These are phyloP conservation scores for Deilephila elpenor DNA, from an alignment of 2,888 invertebrate species.

Conservation along the genomic window DNA sequence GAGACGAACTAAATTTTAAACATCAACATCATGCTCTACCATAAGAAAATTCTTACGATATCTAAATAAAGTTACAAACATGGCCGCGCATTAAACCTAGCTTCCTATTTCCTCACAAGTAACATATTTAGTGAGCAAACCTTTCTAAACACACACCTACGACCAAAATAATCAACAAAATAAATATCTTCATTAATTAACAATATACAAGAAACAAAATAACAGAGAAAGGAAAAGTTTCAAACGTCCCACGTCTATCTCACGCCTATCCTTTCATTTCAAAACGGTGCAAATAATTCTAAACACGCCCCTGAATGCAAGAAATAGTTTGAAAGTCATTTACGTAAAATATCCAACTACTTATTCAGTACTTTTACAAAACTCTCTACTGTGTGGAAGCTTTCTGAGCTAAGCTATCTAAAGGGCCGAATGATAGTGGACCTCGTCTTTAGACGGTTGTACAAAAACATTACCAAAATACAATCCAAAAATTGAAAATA, in stretches of 20 bases:
- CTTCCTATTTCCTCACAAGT: slow-evolving; percentile 4
- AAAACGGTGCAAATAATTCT: slow-evolving; percentile 9
- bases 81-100: neutral
- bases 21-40: neutral
- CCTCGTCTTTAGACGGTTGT: slow-evolving; percentile 15
- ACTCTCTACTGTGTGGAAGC: slow-evolving; percentile 13
- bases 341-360: slow-evolving; percentile 20
- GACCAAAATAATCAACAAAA: slow-evolving; percentile 14
- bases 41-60: neutral
- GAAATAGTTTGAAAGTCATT: slow-evolving; percentile 7
- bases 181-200: slow-evolving; percentile 8
- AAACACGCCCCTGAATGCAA: slow-evolving; percentile 2
- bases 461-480: slow-evolving; percentile 23
- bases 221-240: neutral
- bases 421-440: slow-evolving; percentile 18
- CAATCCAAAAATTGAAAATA: slow-evolving; percentile 65
- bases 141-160: neutral
- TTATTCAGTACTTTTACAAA: slow-evolving; percentile 11
- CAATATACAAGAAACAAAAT: slow-evolving; percentile 5
- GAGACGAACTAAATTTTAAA: neutral
- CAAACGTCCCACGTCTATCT: neutral
- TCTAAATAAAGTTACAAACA: neutral
- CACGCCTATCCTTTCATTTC: neutral
- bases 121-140: slow-evolving; percentile 19
- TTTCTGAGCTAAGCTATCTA: slow-evolving; percentile 25